These are phyloP conservation scores for Epinotia demarniana DNA, from an alignment of 2,888 invertebrate genomes.

Conservation along the genomic window DNA sequence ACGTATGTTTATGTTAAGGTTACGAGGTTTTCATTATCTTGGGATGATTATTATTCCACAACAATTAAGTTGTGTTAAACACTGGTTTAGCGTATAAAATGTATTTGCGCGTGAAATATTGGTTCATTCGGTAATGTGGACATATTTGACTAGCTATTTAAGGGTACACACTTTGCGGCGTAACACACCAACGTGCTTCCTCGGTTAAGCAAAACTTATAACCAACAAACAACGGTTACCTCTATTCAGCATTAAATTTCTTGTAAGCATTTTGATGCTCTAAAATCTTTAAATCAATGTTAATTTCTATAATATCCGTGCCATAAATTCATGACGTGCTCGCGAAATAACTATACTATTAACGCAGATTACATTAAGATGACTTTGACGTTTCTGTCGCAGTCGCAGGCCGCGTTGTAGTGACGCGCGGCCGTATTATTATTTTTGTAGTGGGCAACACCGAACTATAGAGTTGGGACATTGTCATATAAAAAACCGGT, in stretches of 20 bases:
- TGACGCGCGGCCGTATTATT: not conserved
- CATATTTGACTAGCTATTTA: conserved; percentile 20
- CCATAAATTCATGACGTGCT: conserved; percentile 37
- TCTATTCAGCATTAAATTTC: conserved; percentile 5
- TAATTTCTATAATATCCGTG: conserved; percentile 18
- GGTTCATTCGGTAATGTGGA: conserved; percentile 18
- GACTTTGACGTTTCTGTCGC: conserved; percentile 39
- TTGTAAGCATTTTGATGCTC: conserved; percentile 16
- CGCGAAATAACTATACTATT: conserved; percentile 20
- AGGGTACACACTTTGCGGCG: conserved; percentile 28
- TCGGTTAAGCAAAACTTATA: not conserved
- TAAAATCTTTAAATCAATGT: not conserved
- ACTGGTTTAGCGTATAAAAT: not conserved
- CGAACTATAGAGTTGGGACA: conserved; percentile 19
- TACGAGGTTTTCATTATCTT: not conserved
- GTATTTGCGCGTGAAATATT: conserved; percentile 4
- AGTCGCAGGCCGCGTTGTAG: conserved; percentile 1
- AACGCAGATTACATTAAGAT: too few species aligned
- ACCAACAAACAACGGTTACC: conserved; percentile 20
- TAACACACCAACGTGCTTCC: conserved; percentile 8
- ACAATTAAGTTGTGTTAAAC: too few species aligned
- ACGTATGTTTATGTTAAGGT: conserved; percentile 1
- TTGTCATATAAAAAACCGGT: conserved; percentile 9
- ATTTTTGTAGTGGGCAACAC: conserved; percentile 32
- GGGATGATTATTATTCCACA: not conserved